Percentiles rank a stretch among this genome's conserved stretches.
These are phyloP conservation scores for Ptiloglossa arizonensis DNA, from an alignment of 1,140 invertebrate species.

Conservation along the genomic window DNA sequence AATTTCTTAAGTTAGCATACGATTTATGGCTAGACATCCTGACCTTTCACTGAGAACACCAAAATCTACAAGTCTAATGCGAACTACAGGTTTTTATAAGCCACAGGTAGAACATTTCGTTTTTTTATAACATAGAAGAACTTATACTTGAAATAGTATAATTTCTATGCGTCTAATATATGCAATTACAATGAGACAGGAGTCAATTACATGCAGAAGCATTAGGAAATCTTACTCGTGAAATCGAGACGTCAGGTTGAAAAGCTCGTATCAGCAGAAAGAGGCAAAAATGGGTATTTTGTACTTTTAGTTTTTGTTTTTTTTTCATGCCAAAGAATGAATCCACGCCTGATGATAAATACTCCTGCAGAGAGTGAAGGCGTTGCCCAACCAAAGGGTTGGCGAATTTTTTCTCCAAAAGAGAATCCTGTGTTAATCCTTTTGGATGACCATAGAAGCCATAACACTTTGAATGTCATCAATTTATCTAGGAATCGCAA, in stretches of 20 bases:
- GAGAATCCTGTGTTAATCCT: not conserved
- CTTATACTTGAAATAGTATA: slow-evolving; percentile 65
- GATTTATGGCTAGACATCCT: slow-evolving; percentile 71
- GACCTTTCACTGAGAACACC: slow-evolving; percentile 73
- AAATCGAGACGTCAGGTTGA: slow-evolving; percentile 78
- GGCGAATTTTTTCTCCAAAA: slow-evolving; percentile 8
- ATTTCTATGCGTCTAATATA: slow-evolving; percentile 70
- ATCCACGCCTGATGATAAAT: slow-evolving; percentile 38
- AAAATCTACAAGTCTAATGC: slow-evolving; percentile 74
- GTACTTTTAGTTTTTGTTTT: slow-evolving; percentile 74
- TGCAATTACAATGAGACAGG: slow-evolving; percentile 77
- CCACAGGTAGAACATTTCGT: slow-evolving; percentile 67
- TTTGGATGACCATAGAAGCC: slow-evolving; percentile 23
- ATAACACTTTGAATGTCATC: slow-evolving; percentile 17
- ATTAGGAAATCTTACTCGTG: slow-evolving; percentile 66
- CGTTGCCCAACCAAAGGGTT: slow-evolving; percentile 48
- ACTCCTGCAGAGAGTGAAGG: slow-evolving; percentile 46
- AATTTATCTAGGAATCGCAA: slow-evolving; percentile 12
- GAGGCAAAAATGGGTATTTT: slow-evolving; percentile 76
- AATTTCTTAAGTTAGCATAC: slow-evolving; percentile 52
- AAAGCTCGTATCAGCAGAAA: slow-evolving; percentile 75
- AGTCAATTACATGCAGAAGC: slow-evolving; percentile 68
- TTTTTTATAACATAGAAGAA: slow-evolving; percentile 64
- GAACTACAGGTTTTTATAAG: slow-evolving; percentile 57
- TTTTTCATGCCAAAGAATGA: slow-evolving; percentile 61